Conservation (phyloP, 2,113 vertebrate genomes). For the Larimichthys crocea region DNA sequence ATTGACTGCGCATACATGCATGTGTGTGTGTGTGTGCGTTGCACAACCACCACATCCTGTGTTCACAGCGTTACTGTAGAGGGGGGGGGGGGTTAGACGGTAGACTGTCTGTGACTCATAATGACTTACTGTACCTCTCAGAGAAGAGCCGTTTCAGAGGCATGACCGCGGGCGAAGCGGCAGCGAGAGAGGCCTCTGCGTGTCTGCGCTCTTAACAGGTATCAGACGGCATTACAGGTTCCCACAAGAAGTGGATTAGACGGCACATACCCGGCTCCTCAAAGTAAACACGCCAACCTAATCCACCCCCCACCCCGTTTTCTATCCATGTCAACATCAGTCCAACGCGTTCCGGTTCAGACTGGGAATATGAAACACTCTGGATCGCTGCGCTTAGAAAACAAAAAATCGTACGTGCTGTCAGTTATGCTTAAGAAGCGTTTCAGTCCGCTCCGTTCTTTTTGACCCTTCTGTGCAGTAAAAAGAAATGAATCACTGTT, state of each 20-base stretch:
- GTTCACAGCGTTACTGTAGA: constrained; percentile 59
- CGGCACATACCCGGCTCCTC: constrained; percentile 65
- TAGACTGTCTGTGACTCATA: constrained; percentile 76
- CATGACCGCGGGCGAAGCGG: constrained; percentile 58
- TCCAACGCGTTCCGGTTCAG: constrained; percentile 5
- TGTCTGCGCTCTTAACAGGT: constrained; percentile 76
- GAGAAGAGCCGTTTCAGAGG: constrained; percentile 36
- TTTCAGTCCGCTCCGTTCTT: constrained; percentile 23
- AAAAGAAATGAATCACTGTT: constrained; percentile 39
- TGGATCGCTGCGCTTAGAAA: constrained; percentile 7
- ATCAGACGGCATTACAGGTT: constrained; percentile 78
- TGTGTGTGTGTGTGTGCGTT: background rate
- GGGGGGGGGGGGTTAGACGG: constrained; percentile 29
- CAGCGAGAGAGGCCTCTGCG: constrained; percentile 45
- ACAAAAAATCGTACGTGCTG: constrained; percentile 38
- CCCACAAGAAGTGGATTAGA: constrained; percentile 82
- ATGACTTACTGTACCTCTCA: constrained; percentile 63
- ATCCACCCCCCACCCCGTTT: constrained; percentile 16
- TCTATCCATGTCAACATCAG: constrained; percentile 59
- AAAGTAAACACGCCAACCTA: constrained; percentile 66
- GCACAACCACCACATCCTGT: constrained; percentile 62
- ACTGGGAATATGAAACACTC: constrained; percentile 48
- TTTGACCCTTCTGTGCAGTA: constrained; percentile 38
- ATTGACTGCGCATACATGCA: constrained; percentile 22
- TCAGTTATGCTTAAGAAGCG: constrained; percentile 41